Base-by-base conservation (phyloP, 2,888 invertebrate species). In the Ariolimax columbianus region DNA sequence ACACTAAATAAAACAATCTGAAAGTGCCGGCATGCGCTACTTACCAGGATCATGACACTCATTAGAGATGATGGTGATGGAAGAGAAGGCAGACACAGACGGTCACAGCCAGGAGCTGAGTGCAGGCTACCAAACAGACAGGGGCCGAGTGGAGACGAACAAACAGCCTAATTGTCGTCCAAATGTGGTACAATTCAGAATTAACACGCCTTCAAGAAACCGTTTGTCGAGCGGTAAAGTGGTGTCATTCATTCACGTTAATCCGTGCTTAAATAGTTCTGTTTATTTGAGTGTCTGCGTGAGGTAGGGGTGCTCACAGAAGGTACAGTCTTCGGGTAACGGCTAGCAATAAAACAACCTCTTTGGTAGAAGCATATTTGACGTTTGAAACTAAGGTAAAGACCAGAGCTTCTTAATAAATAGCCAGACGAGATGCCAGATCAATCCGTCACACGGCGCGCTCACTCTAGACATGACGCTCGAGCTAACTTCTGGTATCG, bases 1-100 rank as follows among this genome's bases (percentile, higher is more conserved):
- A n/a, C n/a, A n/a, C n/a, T n/a, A n/a, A n/a, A n/a, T n/a, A n/a
- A n/a, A n/a, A n/a, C n/a, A n/a, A n/a, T n/a, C n/a, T n/a, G n/a
- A n/a, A n/a, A n/a, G n/a, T n/a, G n/a, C n/a, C n/a, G n/a, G n/a
- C n/a, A n/a, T n/a, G n/a, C n/a, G n/a, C n/a, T 1, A 70, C 70
- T 70, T 38, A 70, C 70, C 70, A 70, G 38, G 19, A 70, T 70
- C 70, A 70, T 70, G 4, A 70, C 70, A 70, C 70, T 70, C 70
- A 70, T 70, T 38, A 38, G 70, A 23, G 23, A 19, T 11, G 38
- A 70, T 9, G 0, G 3, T 26, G n/a, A 63, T 23, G 63, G 33
- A 68, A 33, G 17, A 68, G 30, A 7, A 68, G 36, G 55, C 26
- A n/a, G 55, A 77, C 26, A 17, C 26, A 77, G 55, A 77, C 47